Base-by-base conservation (phyloP, 2,888 invertebrate species). In the Caenorhabditis sp. region DNA sequence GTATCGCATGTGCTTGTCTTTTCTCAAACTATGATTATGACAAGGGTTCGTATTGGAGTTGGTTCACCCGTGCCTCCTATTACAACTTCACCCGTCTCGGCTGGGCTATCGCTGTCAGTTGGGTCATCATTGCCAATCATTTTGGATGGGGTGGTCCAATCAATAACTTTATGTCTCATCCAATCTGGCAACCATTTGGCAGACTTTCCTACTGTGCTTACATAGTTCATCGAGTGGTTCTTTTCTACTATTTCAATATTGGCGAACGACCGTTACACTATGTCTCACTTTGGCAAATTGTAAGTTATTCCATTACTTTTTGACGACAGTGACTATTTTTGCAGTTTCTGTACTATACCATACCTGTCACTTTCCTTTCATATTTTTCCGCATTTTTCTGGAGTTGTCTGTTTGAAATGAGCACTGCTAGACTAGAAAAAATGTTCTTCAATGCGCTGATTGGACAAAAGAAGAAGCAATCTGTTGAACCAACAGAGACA, bases 161-260 rank as follows among this genome's bases (percentile, higher is more conserved):
- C 57, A 82, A 81, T 58, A 20, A 67, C 1, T 83, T 83, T 59
- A 78, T 83, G 80, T 71, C 75, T 10, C 77, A 78, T 70, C 71
- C 76, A 7, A 70, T 77, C 8, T 83, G 83, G 83, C 91, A 94
- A 84, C 95, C 96, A 0, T 90, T 97, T 61, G 94, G 95, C 85
- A 91, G 95, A 63, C 91, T 96, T 72, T 94, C 95, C 2, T 97
- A 95, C 89, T 94, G 95, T 89, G 93, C 95, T 38, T 97, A 95
- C 90, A 91, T 97, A 31, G 75, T 81, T 3, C 84, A 84, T 43
- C 70, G 63, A 66, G 63, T 77, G 59, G 58, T 71, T n/a, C 21
- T 79, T 21, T 72, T 66, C 43, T 70, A 70, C 31, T 76, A 63
- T 53, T n/a, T 75, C 53, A 72, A 70, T 50, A 38, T 77, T 10